Conservation (phyloP, 1,140 invertebrate species). For the Drosophila hydei region DNA sequence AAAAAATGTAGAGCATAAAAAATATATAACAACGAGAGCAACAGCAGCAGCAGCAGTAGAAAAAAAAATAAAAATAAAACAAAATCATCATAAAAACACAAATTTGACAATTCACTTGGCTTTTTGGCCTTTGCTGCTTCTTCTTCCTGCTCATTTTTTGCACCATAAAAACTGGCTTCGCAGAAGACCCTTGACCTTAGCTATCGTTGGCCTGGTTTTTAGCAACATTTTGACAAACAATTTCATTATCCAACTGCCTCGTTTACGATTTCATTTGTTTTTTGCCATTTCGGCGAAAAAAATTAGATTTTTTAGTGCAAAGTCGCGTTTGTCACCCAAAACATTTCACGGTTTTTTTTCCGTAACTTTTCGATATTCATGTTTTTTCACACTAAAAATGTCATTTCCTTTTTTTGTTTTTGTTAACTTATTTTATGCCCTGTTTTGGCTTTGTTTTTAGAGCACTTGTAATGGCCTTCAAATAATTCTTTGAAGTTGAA, state of each 20-base stretch:
- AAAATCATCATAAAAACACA: conserved; percentile 67
- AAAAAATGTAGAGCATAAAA: conserved; percentile 77
- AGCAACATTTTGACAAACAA: conserved; percentile 37
- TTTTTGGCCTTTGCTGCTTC: conserved; percentile 5
- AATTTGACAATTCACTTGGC: conserved; percentile 66
- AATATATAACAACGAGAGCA: conserved; percentile 80
- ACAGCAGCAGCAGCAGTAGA: conserved; percentile 14
- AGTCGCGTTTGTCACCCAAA: conserved; percentile 23
- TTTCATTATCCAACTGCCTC: conserved; percentile 22
- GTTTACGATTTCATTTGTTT: conserved; percentile 42
- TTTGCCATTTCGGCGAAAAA: conserved; percentile 69
- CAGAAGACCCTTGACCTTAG: conserved; percentile 35
- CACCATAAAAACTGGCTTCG: conserved; percentile 48
- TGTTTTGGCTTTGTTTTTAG: conserved; percentile 4
- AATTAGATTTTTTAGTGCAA: conserved; percentile 80
- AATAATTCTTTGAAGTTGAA: conserved; percentile 8
- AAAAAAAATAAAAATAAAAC: conserved; percentile 30
- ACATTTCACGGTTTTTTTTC: conserved; percentile 15
- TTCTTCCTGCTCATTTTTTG: conserved; percentile 13
- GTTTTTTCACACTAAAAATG: conserved; percentile 57
- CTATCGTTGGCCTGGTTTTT: conserved; percentile 42
- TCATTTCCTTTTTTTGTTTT: conserved; percentile 12
- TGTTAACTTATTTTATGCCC: neutral
- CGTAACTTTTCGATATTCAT: conserved; percentile 18
- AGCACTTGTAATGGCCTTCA: conserved; percentile 22